These are phyloP conservation scores for Carassius carassius DNA, from an alignment of 2,113 vertebrate species.

Conservation along the genomic window DNA sequence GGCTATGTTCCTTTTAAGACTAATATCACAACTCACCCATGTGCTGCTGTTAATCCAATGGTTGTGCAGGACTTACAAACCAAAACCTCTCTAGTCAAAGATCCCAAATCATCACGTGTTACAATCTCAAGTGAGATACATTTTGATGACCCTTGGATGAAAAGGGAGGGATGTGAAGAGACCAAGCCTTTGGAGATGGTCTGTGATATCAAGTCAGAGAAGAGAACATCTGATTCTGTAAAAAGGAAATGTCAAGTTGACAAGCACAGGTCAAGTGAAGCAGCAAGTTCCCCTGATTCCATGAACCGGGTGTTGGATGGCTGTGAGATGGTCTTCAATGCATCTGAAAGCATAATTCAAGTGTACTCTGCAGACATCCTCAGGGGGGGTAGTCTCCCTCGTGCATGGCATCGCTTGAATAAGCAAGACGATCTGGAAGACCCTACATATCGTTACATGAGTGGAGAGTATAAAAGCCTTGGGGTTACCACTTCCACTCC, in stretches of 20 bases:
- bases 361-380: slow-evolving; percentile 74
- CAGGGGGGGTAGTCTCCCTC: slow-evolving; percentile 83
- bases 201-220: slow-evolving; percentile 70
- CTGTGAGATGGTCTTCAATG: slow-evolving; percentile 79
- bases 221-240: slow-evolving; percentile 60
- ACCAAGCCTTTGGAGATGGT: slow-evolving; percentile 42
- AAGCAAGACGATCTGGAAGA: slow-evolving; percentile 79
- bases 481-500: slow-evolving; percentile 74
- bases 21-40: slow-evolving; percentile 82
- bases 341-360: slow-evolving; percentile 69
- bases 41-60: slow-evolving; percentile 81
- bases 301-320: slow-evolving; percentile 86
- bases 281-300: slow-evolving; percentile 78
- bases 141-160: slow-evolving; percentile 96
- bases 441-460: slow-evolving; percentile 55
- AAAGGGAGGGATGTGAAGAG: slow-evolving; percentile 79
- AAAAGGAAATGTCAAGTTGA: slow-evolving; percentile 62
- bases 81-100: slow-evolving; percentile 65
- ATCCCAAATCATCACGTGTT: slow-evolving; percentile 65
- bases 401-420: slow-evolving; percentile 77
- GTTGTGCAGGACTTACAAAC: slow-evolving; percentile 69
- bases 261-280: slow-evolving; percentile 78
- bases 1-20: slow-evolving; percentile 84
- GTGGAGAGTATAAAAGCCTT: slow-evolving; percentile 67
- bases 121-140: slow-evolving; percentile 76